Evolutionary conservation across 1,140 invertebrate genomes (phyloP).

Genomic region (Macrocentrus cingulum): DNA sequence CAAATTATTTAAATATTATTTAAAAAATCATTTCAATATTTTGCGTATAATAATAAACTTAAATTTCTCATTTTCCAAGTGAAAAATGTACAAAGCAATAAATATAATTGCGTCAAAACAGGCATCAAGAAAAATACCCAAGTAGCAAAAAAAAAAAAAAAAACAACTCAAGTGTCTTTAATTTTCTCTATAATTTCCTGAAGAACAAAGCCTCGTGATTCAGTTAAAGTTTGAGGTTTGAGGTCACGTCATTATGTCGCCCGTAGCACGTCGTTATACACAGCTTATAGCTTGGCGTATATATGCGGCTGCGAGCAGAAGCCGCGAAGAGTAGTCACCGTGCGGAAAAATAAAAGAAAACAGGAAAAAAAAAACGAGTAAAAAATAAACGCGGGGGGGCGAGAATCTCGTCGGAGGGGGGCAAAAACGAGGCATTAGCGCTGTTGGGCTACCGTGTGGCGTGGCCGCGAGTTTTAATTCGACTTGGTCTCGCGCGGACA

Average conservation of each 20-base stretch:
- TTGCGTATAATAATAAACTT: too few relatives aligned
- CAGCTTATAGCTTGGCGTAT: too few relatives aligned
- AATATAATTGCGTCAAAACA: too few relatives aligned
- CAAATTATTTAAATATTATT: too few relatives aligned
- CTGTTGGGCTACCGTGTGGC: constrained; percentile 47
- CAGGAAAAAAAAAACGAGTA: constrained; percentile 12
- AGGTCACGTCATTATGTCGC: constrained; percentile 47
- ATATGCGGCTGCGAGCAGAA: background rate
- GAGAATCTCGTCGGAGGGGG: too few relatives aligned
- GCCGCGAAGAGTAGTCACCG: constrained; percentile 11
- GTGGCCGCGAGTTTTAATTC: constrained; percentile 13
- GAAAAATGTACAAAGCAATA: too few relatives aligned
- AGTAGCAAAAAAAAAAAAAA: too few relatives aligned
- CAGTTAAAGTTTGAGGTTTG: constrained; percentile 51
- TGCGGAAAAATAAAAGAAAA: constrained; percentile 24
- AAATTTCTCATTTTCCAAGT: too few relatives aligned
- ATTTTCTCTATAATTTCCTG: too few relatives aligned
- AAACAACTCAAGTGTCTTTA: too few relatives aligned
- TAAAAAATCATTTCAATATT: too few relatives aligned
- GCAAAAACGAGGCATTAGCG: constrained; percentile 55
- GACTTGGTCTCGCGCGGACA: constrained; percentile 22
- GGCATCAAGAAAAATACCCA: too few relatives aligned
- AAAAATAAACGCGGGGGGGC: constrained; percentile 3
- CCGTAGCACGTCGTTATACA: constrained; percentile 18
- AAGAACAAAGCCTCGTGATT: constrained; percentile 39